phyloP scores from a whole-genome alignment of 2,888 invertebrate genomes.

The Campopleginae sp. region DNA sequence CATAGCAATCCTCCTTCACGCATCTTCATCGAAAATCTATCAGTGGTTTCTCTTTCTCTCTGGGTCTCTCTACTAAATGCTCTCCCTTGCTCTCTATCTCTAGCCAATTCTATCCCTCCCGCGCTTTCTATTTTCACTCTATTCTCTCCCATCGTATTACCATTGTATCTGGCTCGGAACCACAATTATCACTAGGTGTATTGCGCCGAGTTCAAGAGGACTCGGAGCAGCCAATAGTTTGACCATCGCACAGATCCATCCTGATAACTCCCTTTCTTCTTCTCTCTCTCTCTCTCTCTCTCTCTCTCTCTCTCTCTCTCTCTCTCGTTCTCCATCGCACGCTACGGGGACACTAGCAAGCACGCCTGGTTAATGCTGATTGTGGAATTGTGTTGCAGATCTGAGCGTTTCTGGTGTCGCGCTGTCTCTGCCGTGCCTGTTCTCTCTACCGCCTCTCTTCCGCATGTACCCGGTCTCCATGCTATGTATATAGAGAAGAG shows the following conservation, averaged over 20 bases:
- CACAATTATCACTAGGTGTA: slow-evolving; percentile 77
- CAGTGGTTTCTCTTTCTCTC: slow-evolving; percentile 10
- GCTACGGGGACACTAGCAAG: slow-evolving; percentile 55
- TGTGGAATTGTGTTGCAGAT: slow-evolving; percentile 80
- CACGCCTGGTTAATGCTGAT: slow-evolving; percentile 77
- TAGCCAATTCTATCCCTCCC: slow-evolving; percentile 27
- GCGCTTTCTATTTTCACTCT: slow-evolving; percentile 52
- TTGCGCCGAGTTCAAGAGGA: slow-evolving; percentile 44
- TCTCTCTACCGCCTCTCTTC: slow-evolving; percentile 38
- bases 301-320: slow-evolving; percentile 30
- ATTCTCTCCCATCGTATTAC: slow-evolving; percentile 58
- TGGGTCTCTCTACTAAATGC: background rate
- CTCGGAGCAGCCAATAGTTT: slow-evolving; percentile 49
- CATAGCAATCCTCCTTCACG: slow-evolving; percentile 47
- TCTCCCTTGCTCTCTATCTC: slow-evolving; percentile 36
- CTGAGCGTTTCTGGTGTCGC: slow-evolving; percentile 65
- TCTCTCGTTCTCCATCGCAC: slow-evolving; percentile 23
- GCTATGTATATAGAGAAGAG: slow-evolving; percentile 36
- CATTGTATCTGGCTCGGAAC: slow-evolving; percentile 73
- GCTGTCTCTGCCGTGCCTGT: slow-evolving; percentile 41
- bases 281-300: slow-evolving; percentile 26
- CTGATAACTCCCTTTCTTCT: slow-evolving; percentile 14
- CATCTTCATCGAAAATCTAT: slow-evolving; percentile 32
- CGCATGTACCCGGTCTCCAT: slow-evolving; percentile 31
- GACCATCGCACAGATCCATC: slow-evolving; percentile 40